Base-by-base conservation (phyloP, 2,888 invertebrate genomes). In the Junonia oenone region DNA sequence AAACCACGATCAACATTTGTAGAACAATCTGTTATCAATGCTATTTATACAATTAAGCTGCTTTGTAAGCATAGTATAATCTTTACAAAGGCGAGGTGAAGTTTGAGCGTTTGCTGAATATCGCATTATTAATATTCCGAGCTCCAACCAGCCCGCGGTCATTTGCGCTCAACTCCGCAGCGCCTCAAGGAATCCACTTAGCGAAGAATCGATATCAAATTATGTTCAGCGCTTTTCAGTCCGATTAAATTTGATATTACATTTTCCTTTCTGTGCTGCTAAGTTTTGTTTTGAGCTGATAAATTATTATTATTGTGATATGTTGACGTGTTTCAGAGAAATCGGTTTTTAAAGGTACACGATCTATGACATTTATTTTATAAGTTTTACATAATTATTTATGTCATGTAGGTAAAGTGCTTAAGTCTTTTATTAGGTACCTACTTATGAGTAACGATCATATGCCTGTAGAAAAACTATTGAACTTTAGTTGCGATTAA, bases 111-210 rank as follows among this genome's bases (percentile, higher is more conserved):
- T 66, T 71, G 72, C 73, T 73, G 75, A 77, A 80, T 76, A 72
- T 70, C 72, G 72, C 71, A 74, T 74, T 80, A 83, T 81, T 75
- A 81, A 83, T 83, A 84, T 82, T 80, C 73, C 69, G 66, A 61
- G 52, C 37, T 33, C 15, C n/a, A 6, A 19, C 38, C 17, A 55
- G 65, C 82, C 71, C 61, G 67, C 71, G 78, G 83, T 74, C 80
- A 77, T 74, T 22, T 69, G 68, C 66, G 65, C 49, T 56, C 59
- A 57, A 61, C 66, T 71, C 73, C 70, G 26, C 26, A 69, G 65
- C 68, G 68, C 71, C 71, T 63, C 65, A 69, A 76, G 71, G 69
- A 75, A 75, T 81, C 79, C 68, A 76, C 78, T 81, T 81, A 78
- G 58, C 65, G 63, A 63, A 66, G 67, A 71, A 76, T 76, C 72